A percentile compares a stretch with the other conserved stretches of the same genome.
These are phyloP conservation scores for Troides oblongomaculatus DNA, from an alignment of 2,888 invertebrate genomes.

Conservation along the genomic window DNA sequence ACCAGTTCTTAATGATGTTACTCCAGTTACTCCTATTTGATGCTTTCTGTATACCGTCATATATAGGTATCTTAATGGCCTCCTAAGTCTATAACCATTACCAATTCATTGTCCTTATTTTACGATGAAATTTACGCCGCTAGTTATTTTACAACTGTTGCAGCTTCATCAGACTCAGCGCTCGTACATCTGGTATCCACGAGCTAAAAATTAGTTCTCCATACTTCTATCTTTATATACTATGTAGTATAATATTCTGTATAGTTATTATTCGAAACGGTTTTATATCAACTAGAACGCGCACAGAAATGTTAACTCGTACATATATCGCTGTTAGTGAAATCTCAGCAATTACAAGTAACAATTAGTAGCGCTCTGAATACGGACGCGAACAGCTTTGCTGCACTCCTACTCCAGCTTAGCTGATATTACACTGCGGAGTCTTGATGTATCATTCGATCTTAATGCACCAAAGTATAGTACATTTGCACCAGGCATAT, in stretches of 20 bases:
- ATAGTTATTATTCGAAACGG: slow-evolving; percentile 24
- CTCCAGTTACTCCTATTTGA: too few species aligned
- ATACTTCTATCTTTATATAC: neutral
- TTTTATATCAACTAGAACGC: slow-evolving; percentile 31
- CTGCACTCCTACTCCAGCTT: slow-evolving; percentile 32
- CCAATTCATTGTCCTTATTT: too few species aligned
- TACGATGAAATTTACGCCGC: too few species aligned
- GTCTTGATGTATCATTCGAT: neutral
- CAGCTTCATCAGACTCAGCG: too few species aligned
- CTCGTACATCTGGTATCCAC: too few species aligned
- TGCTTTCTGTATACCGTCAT: too few species aligned
- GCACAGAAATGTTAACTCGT: slow-evolving; percentile 66
- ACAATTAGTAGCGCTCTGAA: slow-evolving; percentile 76
- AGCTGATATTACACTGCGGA: slow-evolving; percentile 7
- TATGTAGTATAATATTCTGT: slow-evolving; percentile 11
- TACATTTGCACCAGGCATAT: neutral
- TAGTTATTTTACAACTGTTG: too few species aligned
- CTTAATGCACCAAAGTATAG: neutral
- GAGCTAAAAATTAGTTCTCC: too few species aligned
- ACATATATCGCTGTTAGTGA: slow-evolving; percentile 74
- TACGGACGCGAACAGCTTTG: slow-evolving; percentile 42
- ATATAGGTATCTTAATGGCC: too few species aligned
- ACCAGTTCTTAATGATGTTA: too few species aligned
- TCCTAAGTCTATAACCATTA: too few species aligned
- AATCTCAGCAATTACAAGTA: slow-evolving; percentile 69